A percentile compares a stretch with the other conserved stretches of the same genome.
phyloP scores from a whole-genome alignment of 2,113 vertebrate species.

The Neopipo cinnamomea region DNA sequence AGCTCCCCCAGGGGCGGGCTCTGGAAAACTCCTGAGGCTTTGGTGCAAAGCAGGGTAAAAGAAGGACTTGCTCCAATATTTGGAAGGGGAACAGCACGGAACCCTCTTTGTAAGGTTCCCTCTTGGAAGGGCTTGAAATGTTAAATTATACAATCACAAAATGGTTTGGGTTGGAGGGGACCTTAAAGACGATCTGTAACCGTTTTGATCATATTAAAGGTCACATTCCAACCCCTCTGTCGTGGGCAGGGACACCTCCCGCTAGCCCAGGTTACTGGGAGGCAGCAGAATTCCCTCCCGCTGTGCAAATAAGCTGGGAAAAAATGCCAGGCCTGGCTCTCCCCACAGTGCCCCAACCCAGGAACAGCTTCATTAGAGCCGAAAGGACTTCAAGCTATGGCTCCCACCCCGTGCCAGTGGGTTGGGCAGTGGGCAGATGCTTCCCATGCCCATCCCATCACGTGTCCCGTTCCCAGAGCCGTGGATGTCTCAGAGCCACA shows the following conservation, averaged over 20 bases:
- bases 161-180: neutral
- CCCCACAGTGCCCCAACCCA: neutral
- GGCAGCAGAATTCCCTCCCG: neutral
- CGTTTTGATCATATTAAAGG: neutral
- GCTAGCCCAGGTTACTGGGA: neutral
- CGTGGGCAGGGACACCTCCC: neutral
- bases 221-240: neutral
- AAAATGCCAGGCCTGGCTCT: neutral
- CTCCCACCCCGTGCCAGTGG: neutral
- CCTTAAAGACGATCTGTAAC: neutral
- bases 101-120: neutral
- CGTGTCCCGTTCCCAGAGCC: neutral
- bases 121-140: neutral
- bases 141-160: neutral
- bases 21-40: rapidly evolving
- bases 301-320: neutral
- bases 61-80: rapidly evolving
- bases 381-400: neutral
- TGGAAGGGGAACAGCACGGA: neutral
- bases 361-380: neutral
- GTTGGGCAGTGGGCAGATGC: neutral
- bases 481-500: neutral
- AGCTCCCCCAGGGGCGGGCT: too few species aligned
- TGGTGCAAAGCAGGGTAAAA: neutral
- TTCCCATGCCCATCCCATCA: neutral